phyloP scores from a whole-genome alignment of 2,113 vertebrate species.

The Myotis yumanensis region DNA sequence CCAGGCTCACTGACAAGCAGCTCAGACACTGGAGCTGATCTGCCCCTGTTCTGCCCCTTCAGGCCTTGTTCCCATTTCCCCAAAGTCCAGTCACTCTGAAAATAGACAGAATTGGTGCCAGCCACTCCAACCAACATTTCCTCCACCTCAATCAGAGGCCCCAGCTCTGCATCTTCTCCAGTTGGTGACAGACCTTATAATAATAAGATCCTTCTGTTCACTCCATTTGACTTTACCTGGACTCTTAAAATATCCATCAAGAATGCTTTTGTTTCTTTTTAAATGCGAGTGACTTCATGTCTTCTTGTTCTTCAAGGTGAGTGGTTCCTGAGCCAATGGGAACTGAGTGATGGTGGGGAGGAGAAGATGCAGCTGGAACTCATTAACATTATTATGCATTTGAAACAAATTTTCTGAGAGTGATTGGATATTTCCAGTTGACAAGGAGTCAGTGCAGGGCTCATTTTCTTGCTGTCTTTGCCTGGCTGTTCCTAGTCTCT shows the following conservation, averaged over 20 bases:
- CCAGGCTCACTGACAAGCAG: neutral
- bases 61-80: neutral
- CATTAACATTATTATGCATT: slow-evolving; percentile 76
- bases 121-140: neutral
- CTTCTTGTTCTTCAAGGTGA: slow-evolving; percentile 73
- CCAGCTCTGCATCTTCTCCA: neutral
- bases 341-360: slow-evolving; percentile 64
- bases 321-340: slow-evolving; percentile 73
- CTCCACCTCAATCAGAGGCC: neutral
- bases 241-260: slow-evolving; percentile 78
- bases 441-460: slow-evolving; percentile 60
- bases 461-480: slow-evolving; percentile 72
- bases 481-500: slow-evolving; percentile 66
- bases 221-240: slow-evolving; percentile 67
- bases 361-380: neutral
- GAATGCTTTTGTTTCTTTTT: slow-evolving; percentile 70
- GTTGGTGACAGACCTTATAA: slow-evolving; percentile 54
- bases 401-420: slow-evolving; percentile 76
- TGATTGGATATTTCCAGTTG: slow-evolving; percentile 73
- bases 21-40: neutral
- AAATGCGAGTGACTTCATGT: neutral
- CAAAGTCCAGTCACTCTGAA: neutral
- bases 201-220: slow-evolving; percentile 68
- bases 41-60: neutral
- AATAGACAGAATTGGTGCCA: neutral